Percentiles rank a stretch among this genome's conserved stretches.
Evolutionary conservation across 2,797 vertebrate species (phyloP).

Genomic region (Acomys russatus): DNA sequence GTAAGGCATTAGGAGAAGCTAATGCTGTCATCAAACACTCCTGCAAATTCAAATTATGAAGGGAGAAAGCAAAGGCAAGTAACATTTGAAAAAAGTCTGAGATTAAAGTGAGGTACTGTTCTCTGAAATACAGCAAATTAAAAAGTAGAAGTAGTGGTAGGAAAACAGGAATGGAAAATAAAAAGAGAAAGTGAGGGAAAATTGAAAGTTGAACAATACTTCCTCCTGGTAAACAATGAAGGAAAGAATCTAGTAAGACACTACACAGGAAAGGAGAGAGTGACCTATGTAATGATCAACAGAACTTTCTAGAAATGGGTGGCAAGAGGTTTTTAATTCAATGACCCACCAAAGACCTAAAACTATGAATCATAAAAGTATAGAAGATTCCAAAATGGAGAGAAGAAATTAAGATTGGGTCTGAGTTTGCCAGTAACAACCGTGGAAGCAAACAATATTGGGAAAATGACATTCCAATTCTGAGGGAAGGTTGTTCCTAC

Average conservation of each 20-base stretch:
- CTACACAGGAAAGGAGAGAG: neutral
- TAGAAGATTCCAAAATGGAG: neutral
- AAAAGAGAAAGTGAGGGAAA: neutral
- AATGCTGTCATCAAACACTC: neutral
- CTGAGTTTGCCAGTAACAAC: neutral
- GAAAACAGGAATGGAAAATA: neutral
- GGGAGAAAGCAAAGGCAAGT: neutral
- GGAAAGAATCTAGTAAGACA: neutral
- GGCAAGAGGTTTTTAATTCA: neutral
- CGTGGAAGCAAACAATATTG: neutral
- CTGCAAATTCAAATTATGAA: slow-evolving; percentile 42
- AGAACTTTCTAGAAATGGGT: neutral
- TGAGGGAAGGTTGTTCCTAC: neutral
- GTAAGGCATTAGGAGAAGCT: neutral
- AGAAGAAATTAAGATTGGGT: neutral
- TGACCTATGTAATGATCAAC: neutral
- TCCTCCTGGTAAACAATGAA: accelerated
- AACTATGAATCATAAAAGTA: neutral
- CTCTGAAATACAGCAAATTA: neutral
- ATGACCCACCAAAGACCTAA: neutral
- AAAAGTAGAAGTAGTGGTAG: neutral
- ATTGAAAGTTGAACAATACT: neutral
- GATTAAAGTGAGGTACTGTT: neutral
- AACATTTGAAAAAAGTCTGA: neutral
- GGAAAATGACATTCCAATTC: neutral